These are phyloP conservation scores for Echinarachnius parma DNA, from an alignment of 53 echinoderm and acorn worm genomes.

Conservation along the genomic window DNA sequence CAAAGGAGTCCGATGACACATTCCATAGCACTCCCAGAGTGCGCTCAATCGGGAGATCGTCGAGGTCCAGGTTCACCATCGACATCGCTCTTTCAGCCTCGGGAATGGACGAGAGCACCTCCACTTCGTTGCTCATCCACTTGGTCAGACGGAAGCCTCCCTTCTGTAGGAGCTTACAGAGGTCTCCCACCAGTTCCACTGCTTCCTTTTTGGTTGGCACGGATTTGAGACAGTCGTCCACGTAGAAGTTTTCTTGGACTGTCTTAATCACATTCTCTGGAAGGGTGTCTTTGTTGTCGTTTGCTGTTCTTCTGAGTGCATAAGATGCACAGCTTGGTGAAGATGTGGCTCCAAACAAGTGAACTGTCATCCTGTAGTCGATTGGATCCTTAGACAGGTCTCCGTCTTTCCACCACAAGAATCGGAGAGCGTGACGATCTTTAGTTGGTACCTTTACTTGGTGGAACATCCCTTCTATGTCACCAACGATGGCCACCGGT, in stretches of 20 bases:
- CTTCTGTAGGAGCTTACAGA: constrained; percentile 26
- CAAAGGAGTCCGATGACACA: constrained; percentile 27
- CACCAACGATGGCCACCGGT: constrained; percentile 27
- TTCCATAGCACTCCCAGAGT: constrained; percentile 50
- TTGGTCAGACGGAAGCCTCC: constrained; percentile 65
- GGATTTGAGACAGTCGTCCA: constrained; percentile 44
- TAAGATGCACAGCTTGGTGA: too few species aligned
- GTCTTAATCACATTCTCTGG: too few species aligned
- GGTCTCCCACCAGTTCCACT: constrained; percentile 5
- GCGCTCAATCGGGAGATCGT: constrained; percentile 30
- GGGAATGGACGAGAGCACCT: constrained; percentile 33
- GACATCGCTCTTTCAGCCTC: constrained; percentile 34
- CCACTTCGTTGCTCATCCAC: constrained; percentile 49
- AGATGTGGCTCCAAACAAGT: too few species aligned
- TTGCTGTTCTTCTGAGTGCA: too few species aligned
- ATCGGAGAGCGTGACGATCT: too few species aligned
- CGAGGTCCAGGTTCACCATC: constrained; percentile 29
- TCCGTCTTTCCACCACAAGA: too few species aligned
- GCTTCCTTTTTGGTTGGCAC: constrained; percentile 28
- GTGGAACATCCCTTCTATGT: constrained; percentile 70
- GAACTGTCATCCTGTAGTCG: too few species aligned
- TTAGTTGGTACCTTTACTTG: constrained; percentile 50
- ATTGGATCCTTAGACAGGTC: too few species aligned
- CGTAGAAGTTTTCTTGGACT: constrained; percentile 39
- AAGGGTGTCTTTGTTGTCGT: too few species aligned